Evolutionary conservation across 2,888 invertebrate genomes (phyloP), one percentile per base, ranked within the genome.

Genomic region (Leucophenga maculata): DNA sequence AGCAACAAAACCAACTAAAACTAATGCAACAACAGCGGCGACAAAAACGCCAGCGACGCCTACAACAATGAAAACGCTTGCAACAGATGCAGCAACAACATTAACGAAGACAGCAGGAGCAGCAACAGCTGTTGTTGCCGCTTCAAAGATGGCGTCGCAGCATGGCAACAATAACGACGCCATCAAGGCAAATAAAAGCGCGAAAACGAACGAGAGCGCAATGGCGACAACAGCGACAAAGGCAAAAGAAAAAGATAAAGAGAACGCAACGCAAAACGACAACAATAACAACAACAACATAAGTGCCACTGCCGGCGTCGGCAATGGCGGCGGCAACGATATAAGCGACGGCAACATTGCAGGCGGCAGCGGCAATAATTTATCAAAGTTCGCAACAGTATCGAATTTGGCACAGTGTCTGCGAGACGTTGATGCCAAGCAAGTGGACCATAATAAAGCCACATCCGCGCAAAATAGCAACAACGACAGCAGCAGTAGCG

Each of bases 331-430:
- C 77, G 75, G 77, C 78, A 78, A 75, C 78, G 78, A 73, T 75
- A 76, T 78, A 74, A 46, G 13, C 54, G 46, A 68, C 69, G 62
- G 68, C 72, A 48, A 67, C 55, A 67, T 65, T 71, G 69, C 73
- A 77, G 76, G 74, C 39, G 81, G 79, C 80, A 78, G 81, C 80
- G 78, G 78, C 84, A 86, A 84, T 80, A 86, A 85, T 85, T 85
- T 89, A 86, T 82, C 88, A 85, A 89, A 89, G 86, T 88, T 88
- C 83, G 85, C 88, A 78, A 88, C 89, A 86, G 85, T 89, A 85
- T 86, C 86, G 79, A 86, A 89, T 88, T 87, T 89, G 84, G 89
- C 88, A 86, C 88, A 86, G 83, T 88, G 83, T 85, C 86, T 88
- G 82, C 84, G 84, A 83, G 88, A 87, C 87, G 88, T 88, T 76